Evolutionary conservation across 2,113 vertebrate species (phyloP), one percentile per base, ranked within the genome.

Genomic region (Microcebus lehilahytsara): DNA sequence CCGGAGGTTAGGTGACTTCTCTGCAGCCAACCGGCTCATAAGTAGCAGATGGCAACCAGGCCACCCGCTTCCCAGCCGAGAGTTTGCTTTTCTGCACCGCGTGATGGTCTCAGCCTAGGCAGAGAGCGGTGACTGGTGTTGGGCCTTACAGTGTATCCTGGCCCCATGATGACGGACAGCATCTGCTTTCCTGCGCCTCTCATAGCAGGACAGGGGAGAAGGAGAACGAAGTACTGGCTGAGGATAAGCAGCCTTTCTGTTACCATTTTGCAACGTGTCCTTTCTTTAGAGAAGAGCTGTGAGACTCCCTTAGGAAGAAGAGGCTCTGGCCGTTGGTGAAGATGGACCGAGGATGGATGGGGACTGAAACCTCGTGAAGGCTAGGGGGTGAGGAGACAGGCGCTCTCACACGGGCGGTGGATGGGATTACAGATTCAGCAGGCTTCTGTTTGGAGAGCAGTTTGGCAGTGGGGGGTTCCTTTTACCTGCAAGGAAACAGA

Each of bases 331-430:
- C 27, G 6, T 56, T 79, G 58, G 56, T 19, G 51, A 58, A 72
- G 58, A 85, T 23, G 25, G 20, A 12, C 60, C 3, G 30, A 86
- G 67, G 30, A 34, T 30, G 62, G 37, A 4, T 25, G 85, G 42
- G 37, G 9, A 64, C 13, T 6, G 32, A 75, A 66, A 46, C 6
- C 2, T 1, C 0, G 4, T n/a, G 83, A 53, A n/a, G 58, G 16
- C 6, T 11, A 51, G 37, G 19, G 19, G 7, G 46, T 64, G 71
- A 84, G 71, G 22, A 51, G 40, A 32, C 9, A 4, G 51, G 64
- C 6, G 12, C 22, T 71, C 19, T 42, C 1, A 7, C 49, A 11
- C 0, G 0, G 30, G 46, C 78, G 10, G 0, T 66, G 62, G 37
- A 10, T 9, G 30, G 17, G 51, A 5, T 66, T 66, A 17, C 58